A percentile compares a stretch with the other conserved stretches of the same genome.
phyloP scores from a whole-genome alignment of 23 tunicate genomes.

The Trididemnum nubilum region DNA sequence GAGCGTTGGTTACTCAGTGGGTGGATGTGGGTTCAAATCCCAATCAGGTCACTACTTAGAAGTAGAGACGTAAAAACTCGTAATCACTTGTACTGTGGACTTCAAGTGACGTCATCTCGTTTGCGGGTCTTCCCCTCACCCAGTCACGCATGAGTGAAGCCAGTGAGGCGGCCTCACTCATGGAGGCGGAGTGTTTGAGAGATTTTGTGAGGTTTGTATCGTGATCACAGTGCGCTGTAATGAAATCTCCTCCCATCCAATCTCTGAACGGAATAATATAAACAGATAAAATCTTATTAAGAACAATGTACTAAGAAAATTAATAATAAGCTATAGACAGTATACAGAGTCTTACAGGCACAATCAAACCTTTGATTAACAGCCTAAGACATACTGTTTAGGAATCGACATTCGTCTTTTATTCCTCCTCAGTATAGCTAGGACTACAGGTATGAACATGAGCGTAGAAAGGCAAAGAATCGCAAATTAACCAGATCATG shows the following conservation, averaged over 20 bases:
- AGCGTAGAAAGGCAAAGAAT: no score
- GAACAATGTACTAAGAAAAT: no score
- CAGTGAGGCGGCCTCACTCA: conserved; percentile 81
- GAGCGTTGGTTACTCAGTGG: neutral
- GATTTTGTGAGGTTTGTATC: conserved; percentile 16
- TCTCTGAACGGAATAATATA: conserved; percentile 41
- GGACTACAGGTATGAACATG: no score
- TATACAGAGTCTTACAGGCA: no score
- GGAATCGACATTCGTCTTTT: no score
- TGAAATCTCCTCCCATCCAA: conserved; percentile 57
- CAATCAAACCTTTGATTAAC: no score
- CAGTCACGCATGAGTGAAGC: conserved; percentile 79
- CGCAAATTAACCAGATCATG: no score
- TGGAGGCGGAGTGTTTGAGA: conserved; percentile 43
- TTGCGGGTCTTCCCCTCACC: conserved; percentile 51
- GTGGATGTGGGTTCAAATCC: neutral
- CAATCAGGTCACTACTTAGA: neutral
- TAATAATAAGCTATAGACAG: no score
- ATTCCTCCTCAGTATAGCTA: no score
- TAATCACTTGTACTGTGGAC: conserved; percentile 66
- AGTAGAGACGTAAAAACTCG: no score
- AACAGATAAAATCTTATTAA: no score
- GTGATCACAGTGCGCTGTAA: conserved; percentile 40
- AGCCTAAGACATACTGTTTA: no score
- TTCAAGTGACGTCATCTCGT: conserved; percentile 75